Evolutionary conservation across 2,797 vertebrate species (phyloP).

Genomic region (Spondyliosoma cantharus): DNA sequence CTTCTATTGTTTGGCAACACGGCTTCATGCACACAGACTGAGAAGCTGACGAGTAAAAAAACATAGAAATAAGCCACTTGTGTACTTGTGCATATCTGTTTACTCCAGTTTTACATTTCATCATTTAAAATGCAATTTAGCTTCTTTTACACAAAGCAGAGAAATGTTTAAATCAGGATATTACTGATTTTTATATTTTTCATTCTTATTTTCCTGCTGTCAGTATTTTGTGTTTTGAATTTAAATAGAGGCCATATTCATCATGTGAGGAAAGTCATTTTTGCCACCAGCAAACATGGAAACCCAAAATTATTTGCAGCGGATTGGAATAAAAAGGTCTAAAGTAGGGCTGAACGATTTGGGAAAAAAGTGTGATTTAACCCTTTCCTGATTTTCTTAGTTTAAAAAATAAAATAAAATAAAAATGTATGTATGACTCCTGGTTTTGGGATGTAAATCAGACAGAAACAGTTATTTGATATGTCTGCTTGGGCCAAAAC

Average conservation of each 20-base stretch:
- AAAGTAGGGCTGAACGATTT: too few species aligned
- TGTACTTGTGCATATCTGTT: background rate
- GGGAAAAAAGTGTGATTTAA: too few species aligned
- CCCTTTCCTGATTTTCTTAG: too few species aligned
- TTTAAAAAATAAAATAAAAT: too few species aligned
- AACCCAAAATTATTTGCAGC: background rate
- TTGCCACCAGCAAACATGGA: background rate
- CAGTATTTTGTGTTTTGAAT: conserved; percentile 1
- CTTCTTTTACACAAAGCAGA: background rate
- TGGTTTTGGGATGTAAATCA: too few species aligned
- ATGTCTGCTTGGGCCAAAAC: too few species aligned
- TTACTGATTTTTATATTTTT: conserved; percentile 1
- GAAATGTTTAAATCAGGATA: background rate
- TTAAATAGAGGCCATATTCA: background rate
- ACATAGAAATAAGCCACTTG: conserved; percentile 1
- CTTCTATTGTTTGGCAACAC: conserved; percentile 73
- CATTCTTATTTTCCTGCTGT: background rate
- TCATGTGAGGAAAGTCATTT: background rate
- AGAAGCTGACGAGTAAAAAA: conserved; percentile 8
- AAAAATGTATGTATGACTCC: too few species aligned
- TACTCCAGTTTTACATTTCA: background rate
- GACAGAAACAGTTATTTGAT: too few species aligned
- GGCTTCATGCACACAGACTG: conserved; percentile 5
- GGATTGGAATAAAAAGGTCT: background rate
- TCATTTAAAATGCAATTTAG: conserved; percentile 9